A percentile compares a stretch with the other conserved stretches of the same genome.
phyloP scores from a whole-genome alignment of 2,797 vertebrate genomes.

The Zenarchopterus dispar region DNA sequence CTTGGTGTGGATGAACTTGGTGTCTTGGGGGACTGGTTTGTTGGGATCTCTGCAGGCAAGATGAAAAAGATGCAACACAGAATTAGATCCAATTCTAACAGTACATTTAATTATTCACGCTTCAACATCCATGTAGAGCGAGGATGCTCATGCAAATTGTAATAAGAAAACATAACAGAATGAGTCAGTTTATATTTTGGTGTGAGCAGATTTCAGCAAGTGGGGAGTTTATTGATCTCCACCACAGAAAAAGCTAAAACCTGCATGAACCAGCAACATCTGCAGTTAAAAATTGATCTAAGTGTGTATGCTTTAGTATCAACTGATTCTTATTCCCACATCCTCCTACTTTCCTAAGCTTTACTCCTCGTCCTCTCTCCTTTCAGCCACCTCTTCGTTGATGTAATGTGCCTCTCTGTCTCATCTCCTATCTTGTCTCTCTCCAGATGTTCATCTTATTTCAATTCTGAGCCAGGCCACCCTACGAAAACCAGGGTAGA shows the following conservation, averaged over 20 bases:
- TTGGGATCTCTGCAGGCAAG: conserved; percentile 92
- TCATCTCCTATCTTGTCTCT: conserved; percentile 17
- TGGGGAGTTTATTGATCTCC: conserved; percentile 34
- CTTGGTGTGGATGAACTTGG: conserved; percentile 99
- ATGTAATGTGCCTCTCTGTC: conserved; percentile 19
- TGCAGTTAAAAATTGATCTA: conserved; percentile 36
- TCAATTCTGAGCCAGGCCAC: conserved; percentile 62
- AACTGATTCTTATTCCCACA: background rate
- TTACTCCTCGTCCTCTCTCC: background rate
- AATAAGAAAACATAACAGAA: conserved; percentile 12
- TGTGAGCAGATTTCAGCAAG: conserved; percentile 27
- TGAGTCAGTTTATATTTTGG: conserved; percentile 31
- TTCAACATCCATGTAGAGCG: conserved; percentile 17
- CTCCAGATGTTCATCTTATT: conserved; percentile 68
- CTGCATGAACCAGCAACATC: conserved; percentile 19
- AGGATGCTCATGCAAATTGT: conserved; percentile 12
- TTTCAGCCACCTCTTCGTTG: conserved; percentile 30
- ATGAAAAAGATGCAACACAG: conserved; percentile 21
- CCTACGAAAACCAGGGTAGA: conserved; percentile 65
- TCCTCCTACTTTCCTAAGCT: conserved; percentile 1
- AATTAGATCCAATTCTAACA: conserved; percentile 38
- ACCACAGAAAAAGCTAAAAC: conserved; percentile 18
- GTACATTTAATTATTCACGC: conserved; percentile 45
- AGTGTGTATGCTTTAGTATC: conserved; percentile 16
- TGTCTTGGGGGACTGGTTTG: conserved; percentile 98